Evolutionary conservation across 2,113 vertebrate genomes (phyloP).

Genomic region (Tinamus guttatus): DNA sequence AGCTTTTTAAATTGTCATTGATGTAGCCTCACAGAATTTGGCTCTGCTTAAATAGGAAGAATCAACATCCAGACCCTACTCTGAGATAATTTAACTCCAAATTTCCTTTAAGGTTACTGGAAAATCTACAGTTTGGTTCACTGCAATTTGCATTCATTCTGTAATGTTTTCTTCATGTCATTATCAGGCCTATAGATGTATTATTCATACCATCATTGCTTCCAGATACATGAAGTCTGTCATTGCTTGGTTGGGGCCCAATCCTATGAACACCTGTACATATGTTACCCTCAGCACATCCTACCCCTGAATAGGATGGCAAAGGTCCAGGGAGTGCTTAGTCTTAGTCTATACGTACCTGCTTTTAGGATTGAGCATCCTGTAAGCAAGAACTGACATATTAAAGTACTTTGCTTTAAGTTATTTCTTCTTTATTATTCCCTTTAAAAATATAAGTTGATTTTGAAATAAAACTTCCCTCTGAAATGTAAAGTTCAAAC

Average conservation of each 20-base stretch:
- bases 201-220: conserved; percentile 10
- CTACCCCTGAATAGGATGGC: neutral
- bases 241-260: neutral
- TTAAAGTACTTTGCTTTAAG: neutral
- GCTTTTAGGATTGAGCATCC: neutral
- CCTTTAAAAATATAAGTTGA: neutral
- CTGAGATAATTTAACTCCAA: neutral
- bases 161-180: neutral
- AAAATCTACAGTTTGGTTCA: neutral
- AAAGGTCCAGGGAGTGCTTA: neutral
- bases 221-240: conserved; percentile 5
- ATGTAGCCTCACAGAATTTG: neutral
- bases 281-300: neutral
- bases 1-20: neutral
- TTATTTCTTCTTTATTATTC: conserved; percentile 38
- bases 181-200: neutral
- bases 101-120: neutral
- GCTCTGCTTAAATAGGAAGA: neutral
- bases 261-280: neutral
- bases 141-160: neutral
- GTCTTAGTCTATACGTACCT: neutral
- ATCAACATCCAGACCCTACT: neutral
- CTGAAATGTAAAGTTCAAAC: conserved; percentile 45
- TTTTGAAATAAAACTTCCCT: conserved; percentile 7
- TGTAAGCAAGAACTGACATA: neutral